phyloP scores from a whole-genome alignment of 2,113 vertebrate genomes.

The Tenebrosternarchus preto region DNA sequence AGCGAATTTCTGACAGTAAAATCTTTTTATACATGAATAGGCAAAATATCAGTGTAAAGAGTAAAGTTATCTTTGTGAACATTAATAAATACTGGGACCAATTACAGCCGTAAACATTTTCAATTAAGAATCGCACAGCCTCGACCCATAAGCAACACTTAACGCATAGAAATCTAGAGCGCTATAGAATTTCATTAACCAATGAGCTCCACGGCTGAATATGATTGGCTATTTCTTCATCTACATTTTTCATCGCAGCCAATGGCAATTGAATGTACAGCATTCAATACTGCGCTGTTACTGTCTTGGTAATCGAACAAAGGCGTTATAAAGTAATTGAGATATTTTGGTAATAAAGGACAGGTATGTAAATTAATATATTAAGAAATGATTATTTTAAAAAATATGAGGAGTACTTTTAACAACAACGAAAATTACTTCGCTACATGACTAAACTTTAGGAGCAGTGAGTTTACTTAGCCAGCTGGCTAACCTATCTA shows the following conservation, averaged over 20 bases:
- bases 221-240: slow-evolving; percentile 32
- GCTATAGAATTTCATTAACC: background rate
- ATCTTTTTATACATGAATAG: background rate
- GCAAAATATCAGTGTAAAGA: background rate
- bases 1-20: too few relatives aligned
- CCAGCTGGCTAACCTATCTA: too few relatives aligned
- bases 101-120: too few relatives aligned
- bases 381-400: background rate
- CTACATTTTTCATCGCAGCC: background rate
- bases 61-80: background rate
- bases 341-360: background rate
- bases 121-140: background rate
- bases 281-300: background rate
- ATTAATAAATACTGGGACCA: background rate
- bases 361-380: too few relatives aligned
- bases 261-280: background rate
- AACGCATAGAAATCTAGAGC: background rate
- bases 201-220: slow-evolving; percentile 9
- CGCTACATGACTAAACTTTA: too few relatives aligned
- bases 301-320: background rate
- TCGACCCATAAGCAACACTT: background rate
- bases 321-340: background rate
- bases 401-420: background rate
- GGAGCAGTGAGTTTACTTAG: too few relatives aligned
- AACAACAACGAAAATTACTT: too few relatives aligned